Conservation (phyloP, 35 echinoderm and acorn worm genomes). For the Ptychodera flava region DNA sequence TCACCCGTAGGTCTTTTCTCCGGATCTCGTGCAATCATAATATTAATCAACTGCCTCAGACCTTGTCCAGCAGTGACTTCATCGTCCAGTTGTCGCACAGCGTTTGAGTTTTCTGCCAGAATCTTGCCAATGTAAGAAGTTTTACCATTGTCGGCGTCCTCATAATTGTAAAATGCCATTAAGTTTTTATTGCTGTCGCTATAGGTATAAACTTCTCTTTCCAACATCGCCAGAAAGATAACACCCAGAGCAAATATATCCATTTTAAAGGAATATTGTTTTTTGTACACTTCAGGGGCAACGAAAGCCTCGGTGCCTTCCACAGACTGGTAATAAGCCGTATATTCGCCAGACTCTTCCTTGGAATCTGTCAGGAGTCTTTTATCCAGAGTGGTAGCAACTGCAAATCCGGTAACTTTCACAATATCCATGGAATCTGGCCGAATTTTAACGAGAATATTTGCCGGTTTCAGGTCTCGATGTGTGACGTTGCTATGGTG, state of each 20-base stretch:
- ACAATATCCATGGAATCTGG: background rate
- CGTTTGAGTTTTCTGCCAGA: background rate
- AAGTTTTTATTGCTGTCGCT: background rate
- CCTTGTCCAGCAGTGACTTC: background rate
- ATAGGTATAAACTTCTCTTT: background rate
- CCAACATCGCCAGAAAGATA: background rate
- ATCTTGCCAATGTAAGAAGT: background rate
- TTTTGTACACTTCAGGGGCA: background rate
- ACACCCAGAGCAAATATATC: background rate
- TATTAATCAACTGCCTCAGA: background rate
- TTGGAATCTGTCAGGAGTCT: background rate
- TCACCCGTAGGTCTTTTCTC: background rate
- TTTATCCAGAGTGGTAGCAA: background rate
- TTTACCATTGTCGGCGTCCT: background rate
- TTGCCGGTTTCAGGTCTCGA: conserved; percentile 7
- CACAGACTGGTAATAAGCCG: background rate
- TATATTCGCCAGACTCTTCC: background rate
- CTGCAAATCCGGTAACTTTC: background rate
- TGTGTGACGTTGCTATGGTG: background rate
- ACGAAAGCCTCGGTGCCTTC: background rate
- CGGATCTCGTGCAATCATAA: background rate
- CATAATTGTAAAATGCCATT: background rate
- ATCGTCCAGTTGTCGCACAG: background rate
- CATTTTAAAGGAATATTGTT: background rate
- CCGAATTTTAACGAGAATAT: conserved; percentile 3